phyloP scores from a whole-genome alignment of 1,140 invertebrate genomes.

The Anastrepha ludens region DNA sequence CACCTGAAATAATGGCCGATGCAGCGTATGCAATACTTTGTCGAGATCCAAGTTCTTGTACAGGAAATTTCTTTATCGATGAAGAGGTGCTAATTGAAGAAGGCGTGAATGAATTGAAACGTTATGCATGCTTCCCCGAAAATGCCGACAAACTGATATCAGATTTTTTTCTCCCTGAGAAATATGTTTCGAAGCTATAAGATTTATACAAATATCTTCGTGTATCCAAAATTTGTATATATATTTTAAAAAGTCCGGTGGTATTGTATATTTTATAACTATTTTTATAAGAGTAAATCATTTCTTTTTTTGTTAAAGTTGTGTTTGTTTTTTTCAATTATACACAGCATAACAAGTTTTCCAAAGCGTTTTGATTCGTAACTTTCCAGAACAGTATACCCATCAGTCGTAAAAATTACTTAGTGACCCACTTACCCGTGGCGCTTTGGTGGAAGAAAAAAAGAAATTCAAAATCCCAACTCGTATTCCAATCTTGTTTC shows the following conservation, averaged over 20 bases:
- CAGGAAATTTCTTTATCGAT: constrained; percentile 96
- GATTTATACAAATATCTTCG: background rate
- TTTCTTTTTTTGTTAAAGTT: no score
- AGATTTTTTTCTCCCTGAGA: constrained; percentile 91
- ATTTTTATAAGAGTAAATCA: no score
- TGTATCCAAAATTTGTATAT: background rate
- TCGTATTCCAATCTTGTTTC: no score
- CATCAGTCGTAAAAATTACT: no score
- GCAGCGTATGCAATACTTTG: constrained; percentile 93
- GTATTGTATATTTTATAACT: background rate
- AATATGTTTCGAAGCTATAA: constrained; percentile 55
- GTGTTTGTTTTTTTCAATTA: no score
- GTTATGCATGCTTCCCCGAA: constrained; percentile 89
- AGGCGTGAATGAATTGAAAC: constrained; percentile 88
- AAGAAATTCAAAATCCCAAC: no score
- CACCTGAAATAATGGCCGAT: constrained; percentile 95
- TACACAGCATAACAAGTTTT: no score
- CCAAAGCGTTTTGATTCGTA: no score
- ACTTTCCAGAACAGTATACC: no score
- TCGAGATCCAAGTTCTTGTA: constrained; percentile 81
- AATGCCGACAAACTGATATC: constrained; percentile 83
- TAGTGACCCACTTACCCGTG: no score
- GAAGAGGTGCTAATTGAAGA: constrained; percentile 89
- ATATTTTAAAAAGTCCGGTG: background rate
- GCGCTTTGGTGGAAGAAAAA: no score